phyloP scores from a whole-genome alignment of 2,113 vertebrate genomes.

The Pseudolaguvia tuberculata region DNA sequence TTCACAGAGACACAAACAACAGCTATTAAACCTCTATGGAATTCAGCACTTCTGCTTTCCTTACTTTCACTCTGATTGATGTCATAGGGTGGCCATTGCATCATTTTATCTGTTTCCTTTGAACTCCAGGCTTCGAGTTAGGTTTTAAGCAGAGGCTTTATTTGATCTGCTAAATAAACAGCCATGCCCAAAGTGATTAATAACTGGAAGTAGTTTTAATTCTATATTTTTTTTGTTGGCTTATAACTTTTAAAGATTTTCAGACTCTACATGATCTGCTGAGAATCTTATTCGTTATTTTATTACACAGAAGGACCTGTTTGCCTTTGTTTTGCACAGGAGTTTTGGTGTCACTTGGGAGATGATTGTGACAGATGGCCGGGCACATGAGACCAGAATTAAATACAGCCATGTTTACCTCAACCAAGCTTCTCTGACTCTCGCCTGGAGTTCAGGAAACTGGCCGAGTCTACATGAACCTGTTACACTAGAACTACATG shows the following conservation, averaged over 20 bases:
- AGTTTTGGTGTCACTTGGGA: constrained; percentile 67
- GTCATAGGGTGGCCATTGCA: constrained; percentile 53
- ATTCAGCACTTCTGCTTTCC: constrained; percentile 57
- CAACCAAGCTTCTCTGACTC: constrained; percentile 69
- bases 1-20: constrained; percentile 58
- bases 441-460: constrained; percentile 69
- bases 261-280: no score
- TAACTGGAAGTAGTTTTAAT: no score
- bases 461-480: constrained; percentile 66
- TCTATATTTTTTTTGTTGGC: no score
- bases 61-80: constrained; percentile 64
- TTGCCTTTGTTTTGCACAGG: constrained; percentile 45
- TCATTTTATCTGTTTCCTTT: constrained; percentile 46
- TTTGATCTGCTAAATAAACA: neutral
- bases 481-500: constrained; percentile 72
- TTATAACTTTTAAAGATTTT: no score
- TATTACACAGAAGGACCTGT: no score
- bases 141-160: constrained; percentile 7
- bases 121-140: neutral
- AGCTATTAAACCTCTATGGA: constrained; percentile 56
- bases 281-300: no score
- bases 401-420: constrained; percentile 64
- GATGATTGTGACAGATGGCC: constrained; percentile 69
- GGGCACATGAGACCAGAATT: constrained; percentile 61
- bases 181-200: neutral